Conservation (phyloP, 37 sponge, comb jelly and placozoan species). For the Crambe crambe region DNA sequence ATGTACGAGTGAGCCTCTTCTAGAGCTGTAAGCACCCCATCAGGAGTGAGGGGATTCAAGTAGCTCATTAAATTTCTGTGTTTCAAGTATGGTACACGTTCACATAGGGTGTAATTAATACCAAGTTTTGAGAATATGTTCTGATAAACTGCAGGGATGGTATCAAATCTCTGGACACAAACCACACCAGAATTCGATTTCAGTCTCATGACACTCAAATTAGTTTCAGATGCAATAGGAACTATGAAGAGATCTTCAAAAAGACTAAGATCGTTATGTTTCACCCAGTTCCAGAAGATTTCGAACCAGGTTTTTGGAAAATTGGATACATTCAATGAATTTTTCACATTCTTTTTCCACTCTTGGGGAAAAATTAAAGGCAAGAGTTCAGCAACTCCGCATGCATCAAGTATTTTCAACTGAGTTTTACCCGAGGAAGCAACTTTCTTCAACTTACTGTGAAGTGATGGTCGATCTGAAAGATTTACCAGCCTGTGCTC, state of each 20-base stretch:
- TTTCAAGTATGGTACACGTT: neutral
- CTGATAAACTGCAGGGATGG: no score
- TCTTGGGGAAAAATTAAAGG: neutral
- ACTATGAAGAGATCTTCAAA: conserved; percentile 24
- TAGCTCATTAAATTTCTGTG: neutral
- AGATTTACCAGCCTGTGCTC: conserved; percentile 13
- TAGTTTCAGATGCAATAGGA: no score
- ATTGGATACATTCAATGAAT: neutral
- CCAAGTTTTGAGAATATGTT: no score
- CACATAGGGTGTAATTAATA: neutral
- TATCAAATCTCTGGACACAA: no score
- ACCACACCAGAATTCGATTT: no score
- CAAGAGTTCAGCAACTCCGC: conserved; percentile 8
- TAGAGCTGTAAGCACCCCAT: neutral
- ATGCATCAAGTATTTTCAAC: neutral
- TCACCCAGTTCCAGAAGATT: conserved; percentile 50
- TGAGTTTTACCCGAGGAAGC: conserved; percentile 24
- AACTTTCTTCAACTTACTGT: conserved; percentile 1
- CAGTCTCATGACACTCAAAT: no score
- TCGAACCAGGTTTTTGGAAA: conserved; percentile 27
- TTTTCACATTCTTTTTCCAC: conserved; percentile 14
- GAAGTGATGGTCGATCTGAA: conserved; percentile 5
- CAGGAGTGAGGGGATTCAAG: neutral
- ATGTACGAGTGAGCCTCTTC: neutral
- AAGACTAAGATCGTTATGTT: neutral